Conservation (phyloP, 2,888 invertebrate species). For the Drosophila yooni region DNA sequence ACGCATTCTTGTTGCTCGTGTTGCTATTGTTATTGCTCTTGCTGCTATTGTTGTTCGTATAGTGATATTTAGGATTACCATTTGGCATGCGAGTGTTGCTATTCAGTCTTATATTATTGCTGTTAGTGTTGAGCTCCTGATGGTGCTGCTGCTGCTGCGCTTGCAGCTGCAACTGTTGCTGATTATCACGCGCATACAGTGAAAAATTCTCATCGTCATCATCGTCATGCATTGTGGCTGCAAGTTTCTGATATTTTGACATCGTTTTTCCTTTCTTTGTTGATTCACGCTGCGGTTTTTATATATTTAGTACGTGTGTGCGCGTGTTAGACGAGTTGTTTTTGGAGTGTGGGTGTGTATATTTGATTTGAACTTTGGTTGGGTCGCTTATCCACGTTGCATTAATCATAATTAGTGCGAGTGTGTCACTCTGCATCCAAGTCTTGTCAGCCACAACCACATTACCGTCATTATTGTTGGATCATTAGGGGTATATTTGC, state of each 20-base stretch:
- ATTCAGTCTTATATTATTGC: conserved; percentile 59
- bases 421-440: conserved; percentile 27
- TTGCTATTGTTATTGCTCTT: conserved; percentile 21
- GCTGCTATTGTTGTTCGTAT: conserved; percentile 30
- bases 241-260: conserved; percentile 78
- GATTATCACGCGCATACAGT: conserved; percentile 56
- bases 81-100: conserved; percentile 47
- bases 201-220: conserved; percentile 64
- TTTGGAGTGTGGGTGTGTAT: conserved; percentile 14
- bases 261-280: conserved; percentile 51
- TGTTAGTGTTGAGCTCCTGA: conserved; percentile 36
- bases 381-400: conserved; percentile 43
- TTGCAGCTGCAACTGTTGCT: conserved; percentile 33
- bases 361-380: conserved; percentile 33
- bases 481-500: conserved; percentile 14
- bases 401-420: conserved; percentile 70
- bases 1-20: conserved; percentile 19
- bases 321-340: not conserved
- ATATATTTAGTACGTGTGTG: not conserved
- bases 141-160: conserved; percentile 28
- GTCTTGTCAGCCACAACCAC: conserved; percentile 33
- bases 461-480: conserved; percentile 16
- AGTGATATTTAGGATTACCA: conserved; percentile 49
- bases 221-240: conserved; percentile 57
- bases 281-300: conserved; percentile 4